Evolutionary conservation across 2,888 invertebrate species (phyloP).

Genomic region (Hypsopygia costalis): DNA sequence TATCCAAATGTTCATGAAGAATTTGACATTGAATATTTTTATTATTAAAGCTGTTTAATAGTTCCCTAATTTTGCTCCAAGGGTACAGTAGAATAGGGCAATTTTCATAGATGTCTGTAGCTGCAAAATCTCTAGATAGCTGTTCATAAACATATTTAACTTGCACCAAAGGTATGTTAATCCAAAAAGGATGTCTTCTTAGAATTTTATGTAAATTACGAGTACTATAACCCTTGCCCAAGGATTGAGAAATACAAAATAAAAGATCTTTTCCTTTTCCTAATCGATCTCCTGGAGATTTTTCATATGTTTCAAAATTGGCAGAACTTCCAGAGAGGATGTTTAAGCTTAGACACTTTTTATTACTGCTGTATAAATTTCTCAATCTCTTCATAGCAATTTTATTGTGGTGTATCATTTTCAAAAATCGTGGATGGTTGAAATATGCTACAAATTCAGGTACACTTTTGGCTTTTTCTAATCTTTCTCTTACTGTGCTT

Average conservation of each 20-base stretch:
- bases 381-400: constrained; percentile 53
- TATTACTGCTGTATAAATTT: constrained; percentile 51
- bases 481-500: constrained; percentile 51
- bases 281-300: constrained; percentile 62
- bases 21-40: constrained; percentile 1
- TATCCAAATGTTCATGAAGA: constrained; percentile 40
- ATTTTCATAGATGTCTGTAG: constrained; percentile 63
- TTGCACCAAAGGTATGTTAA: constrained; percentile 64
- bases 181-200: constrained; percentile 69
- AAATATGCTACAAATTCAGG: constrained; percentile 63
- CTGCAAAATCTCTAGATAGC: constrained; percentile 43
- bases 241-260: constrained; percentile 53
- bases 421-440: constrained; percentile 65
- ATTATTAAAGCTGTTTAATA: constrained; percentile 30
- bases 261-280: constrained; percentile 69
- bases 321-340: constrained; percentile 61
- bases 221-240: constrained; percentile 43
- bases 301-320: constrained; percentile 62
- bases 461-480: constrained; percentile 49
- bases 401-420: constrained; percentile 65
- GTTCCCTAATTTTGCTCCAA: constrained; percentile 60
- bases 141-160: constrained; percentile 55
- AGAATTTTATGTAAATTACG: constrained; percentile 42
- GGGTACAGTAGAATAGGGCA: constrained; percentile 65
- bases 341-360: constrained; percentile 67